Conservation (phyloP, 2,797 vertebrate genomes). For the Eutrigla gurnardus region DNA sequence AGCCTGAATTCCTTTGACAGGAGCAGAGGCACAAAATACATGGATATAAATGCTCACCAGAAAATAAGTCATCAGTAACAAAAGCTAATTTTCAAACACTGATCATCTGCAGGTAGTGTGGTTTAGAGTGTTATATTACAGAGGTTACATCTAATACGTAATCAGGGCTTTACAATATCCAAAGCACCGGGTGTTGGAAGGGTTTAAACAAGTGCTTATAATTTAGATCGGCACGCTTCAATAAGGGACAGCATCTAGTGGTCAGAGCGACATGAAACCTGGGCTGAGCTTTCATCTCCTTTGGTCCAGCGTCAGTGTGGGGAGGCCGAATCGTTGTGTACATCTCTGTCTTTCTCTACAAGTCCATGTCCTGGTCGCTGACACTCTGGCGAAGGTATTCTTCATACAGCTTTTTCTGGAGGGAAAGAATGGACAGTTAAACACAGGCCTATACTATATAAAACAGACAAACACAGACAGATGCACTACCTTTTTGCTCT, state of each 20-base stretch:
- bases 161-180: slow-evolving; percentile 29
- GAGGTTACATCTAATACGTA: slow-evolving; percentile 29
- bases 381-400: slow-evolving; percentile 90
- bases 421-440: slow-evolving; percentile 17
- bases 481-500: slow-evolving; percentile 84
- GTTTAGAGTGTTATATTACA: slow-evolving; percentile 11
- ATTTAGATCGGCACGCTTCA: not conserved
- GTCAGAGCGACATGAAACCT: slow-evolving; percentile 17
- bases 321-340: slow-evolving; percentile 4
- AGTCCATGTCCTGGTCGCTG: slow-evolving; percentile 87
- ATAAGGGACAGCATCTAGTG: slow-evolving; percentile 5
- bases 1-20: slow-evolving; percentile 22
- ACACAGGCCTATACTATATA: not conserved
- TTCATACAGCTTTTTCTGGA: slow-evolving; percentile 87
- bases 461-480: not conserved
- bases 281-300: slow-evolving; percentile 4
- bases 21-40: slow-evolving; percentile 53
- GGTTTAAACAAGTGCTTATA: slow-evolving; percentile 15
- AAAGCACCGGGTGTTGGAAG: slow-evolving; percentile 30
- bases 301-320: slow-evolving; percentile 32
- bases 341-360: slow-evolving; percentile 30
- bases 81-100: slow-evolving; percentile 12
- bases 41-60: slow-evolving; percentile 36
- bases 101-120: slow-evolving; percentile 32
- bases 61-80: slow-evolving; percentile 47